Percentiles rank a stretch among this genome's conserved stretches.
Evolutionary conservation across 2,888 invertebrate genomes (phyloP).

Genomic region (Monochamus alternatus): DNA sequence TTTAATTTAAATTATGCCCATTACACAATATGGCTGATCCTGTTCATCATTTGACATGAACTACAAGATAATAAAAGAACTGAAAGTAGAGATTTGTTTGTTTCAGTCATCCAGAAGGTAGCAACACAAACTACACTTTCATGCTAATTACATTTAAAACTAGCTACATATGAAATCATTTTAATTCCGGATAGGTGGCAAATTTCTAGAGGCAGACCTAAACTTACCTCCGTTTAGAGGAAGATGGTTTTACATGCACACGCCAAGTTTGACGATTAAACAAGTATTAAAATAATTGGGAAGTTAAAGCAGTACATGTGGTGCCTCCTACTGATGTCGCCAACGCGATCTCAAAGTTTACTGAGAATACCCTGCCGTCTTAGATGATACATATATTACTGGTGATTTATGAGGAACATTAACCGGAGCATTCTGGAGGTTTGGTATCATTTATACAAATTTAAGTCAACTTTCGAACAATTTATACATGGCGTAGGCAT

Average conservation of each 20-base stretch:
- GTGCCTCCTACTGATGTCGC: slow-evolving; percentile 31
- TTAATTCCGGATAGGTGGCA: no score
- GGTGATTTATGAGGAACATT: slow-evolving; percentile 49
- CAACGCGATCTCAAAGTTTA: slow-evolving; percentile 44
- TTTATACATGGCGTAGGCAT: slow-evolving; percentile 45
- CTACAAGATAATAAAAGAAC: no score
- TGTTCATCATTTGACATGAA: no score
- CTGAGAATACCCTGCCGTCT: slow-evolving; percentile 34
- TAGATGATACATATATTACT: slow-evolving; percentile 49
- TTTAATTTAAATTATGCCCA: no score
- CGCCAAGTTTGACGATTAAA: slow-evolving; percentile 33
- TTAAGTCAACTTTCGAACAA: slow-evolving; percentile 48
- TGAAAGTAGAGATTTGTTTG: no score
- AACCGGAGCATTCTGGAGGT: slow-evolving; percentile 36
- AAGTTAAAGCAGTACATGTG: slow-evolving; percentile 36
- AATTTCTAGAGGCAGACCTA: no score
- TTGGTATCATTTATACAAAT: slow-evolving; percentile 50
- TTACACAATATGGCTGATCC: no score
- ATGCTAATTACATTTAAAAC: no score
- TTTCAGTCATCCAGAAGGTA: no score
- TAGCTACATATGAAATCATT: no score
- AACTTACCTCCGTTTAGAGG: slow-evolving; percentile 10
- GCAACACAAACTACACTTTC: no score
- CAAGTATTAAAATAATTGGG: slow-evolving; percentile 34
- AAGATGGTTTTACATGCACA: neutral